phyloP scores from a whole-genome alignment of 2,797 vertebrate genomes.

The Sebastes trivittatus region DNA sequence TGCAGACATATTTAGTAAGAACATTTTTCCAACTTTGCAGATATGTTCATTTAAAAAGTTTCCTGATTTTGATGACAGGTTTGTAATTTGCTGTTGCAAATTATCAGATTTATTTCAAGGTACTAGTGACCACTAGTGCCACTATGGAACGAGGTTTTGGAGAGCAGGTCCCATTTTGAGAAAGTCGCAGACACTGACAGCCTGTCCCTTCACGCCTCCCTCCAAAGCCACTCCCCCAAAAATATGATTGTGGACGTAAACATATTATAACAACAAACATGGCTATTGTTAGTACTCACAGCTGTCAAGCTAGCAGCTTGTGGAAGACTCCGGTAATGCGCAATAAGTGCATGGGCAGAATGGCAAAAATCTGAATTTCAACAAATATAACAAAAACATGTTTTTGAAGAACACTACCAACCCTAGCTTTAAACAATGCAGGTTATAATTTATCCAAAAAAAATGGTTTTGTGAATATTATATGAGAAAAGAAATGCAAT shows the following conservation, averaged over 20 bases:
- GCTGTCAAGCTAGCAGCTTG: too few species aligned
- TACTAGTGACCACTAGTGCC: neutral
- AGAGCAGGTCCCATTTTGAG: neutral
- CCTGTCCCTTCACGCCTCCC: too few species aligned
- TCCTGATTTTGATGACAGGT: neutral
- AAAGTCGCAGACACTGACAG: too few species aligned
- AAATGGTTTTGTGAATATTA: neutral
- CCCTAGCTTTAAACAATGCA: neutral
- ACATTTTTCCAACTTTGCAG: neutral
- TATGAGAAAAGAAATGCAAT: neutral
- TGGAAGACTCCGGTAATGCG: too few species aligned
- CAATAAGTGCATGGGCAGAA: too few species aligned
- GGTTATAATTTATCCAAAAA: neutral
- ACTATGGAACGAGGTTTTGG: neutral
- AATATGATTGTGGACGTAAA: too few species aligned
- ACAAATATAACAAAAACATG: too few species aligned
- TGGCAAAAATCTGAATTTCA: too few species aligned
- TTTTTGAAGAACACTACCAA: too few species aligned
- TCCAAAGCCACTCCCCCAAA: too few species aligned
- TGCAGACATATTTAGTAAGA: neutral
- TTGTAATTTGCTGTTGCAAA: neutral
- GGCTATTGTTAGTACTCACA: too few species aligned
- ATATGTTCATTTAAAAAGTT: neutral
- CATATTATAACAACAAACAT: too few species aligned
- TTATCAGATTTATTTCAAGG: neutral